A percentile compares a stretch with the other conserved stretches of the same genome.
Evolutionary conservation across 2,888 invertebrate genomes (phyloP).

Genomic region (Agriopis leucophaearia): DNA sequence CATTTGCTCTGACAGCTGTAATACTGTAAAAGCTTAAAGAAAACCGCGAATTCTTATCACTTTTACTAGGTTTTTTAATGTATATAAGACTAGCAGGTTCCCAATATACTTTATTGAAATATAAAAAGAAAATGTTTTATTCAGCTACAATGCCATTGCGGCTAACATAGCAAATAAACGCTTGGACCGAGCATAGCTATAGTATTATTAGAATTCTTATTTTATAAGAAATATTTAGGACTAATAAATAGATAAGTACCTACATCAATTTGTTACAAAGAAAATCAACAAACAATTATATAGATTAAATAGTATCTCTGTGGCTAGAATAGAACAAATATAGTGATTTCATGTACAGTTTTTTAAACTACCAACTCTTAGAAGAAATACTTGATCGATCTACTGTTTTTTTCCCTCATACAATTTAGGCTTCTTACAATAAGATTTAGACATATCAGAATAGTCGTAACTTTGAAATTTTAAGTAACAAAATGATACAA

Average conservation of each 20-base stretch:
- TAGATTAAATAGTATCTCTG: neutral
- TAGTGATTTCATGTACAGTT: too few species aligned
- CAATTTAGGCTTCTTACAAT: neutral
- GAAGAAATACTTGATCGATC: neutral
- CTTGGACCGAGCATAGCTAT: neutral
- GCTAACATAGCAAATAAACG: too few species aligned
- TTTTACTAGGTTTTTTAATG: too few species aligned
- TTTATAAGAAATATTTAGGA: slow-evolving; percentile 6
- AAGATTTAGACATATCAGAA: neutral
- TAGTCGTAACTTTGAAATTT: neutral
- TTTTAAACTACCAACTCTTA: too few species aligned
- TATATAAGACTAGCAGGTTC: too few species aligned
- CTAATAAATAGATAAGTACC: neutral
- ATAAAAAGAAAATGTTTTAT: too few species aligned
- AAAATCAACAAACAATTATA: neutral
- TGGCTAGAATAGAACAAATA: neutral
- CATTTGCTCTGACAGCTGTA: too few species aligned
- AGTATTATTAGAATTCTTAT: slow-evolving; percentile 10
- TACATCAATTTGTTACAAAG: neutral
- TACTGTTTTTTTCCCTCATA: neutral
- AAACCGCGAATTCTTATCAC: too few species aligned
- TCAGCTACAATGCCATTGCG: too few species aligned
- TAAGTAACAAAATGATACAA: neutral
- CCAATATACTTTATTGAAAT: too few species aligned
- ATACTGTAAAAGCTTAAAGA: too few species aligned